Evolutionary conservation across 2,888 invertebrate species (phyloP).

Genomic region (Cosmopolites sordidus): DNA sequence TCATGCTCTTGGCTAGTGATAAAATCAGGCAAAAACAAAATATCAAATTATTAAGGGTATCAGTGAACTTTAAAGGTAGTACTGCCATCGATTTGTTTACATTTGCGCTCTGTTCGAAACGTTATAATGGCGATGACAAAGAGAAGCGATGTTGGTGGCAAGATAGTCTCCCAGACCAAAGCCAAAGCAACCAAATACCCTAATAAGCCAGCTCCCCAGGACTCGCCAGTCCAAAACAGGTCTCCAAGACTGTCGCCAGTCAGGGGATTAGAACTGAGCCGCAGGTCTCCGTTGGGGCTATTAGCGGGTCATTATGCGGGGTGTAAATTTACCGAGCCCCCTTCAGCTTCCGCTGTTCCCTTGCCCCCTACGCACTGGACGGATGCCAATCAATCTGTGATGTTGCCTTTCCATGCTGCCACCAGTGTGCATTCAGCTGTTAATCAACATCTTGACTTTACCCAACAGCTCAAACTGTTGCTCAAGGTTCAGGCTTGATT

Average conservation of each 20-base stretch:
- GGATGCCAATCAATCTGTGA: constrained; percentile 53
- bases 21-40: constrained; percentile 27
- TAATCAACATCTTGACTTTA: constrained; percentile 40
- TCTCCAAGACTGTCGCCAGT: constrained; percentile 27
- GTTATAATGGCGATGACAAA: constrained; percentile 39
- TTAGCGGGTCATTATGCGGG: constrained; percentile 58
- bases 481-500: constrained; percentile 49
- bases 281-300: constrained; percentile 43
- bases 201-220: constrained; percentile 19
- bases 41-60: constrained; percentile 15
- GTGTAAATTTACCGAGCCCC: constrained; percentile 67
- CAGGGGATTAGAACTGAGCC: constrained; percentile 23
- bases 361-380: constrained; percentile 72
- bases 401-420: constrained; percentile 39
- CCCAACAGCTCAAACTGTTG: constrained; percentile 46
- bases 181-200: constrained; percentile 15
- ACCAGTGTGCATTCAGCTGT: constrained; percentile 7
- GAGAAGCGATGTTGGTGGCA: constrained; percentile 38
- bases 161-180: constrained; percentile 28
- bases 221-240: constrained; percentile 22
- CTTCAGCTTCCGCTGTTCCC: constrained; percentile 67
- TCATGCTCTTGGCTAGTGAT: constrained; percentile 45
- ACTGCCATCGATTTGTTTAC: constrained; percentile 17
- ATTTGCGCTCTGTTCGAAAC: constrained; percentile 6
- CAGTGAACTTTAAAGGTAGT: constrained; percentile 15